Percentiles rank a stretch among this genome's conserved stretches.
Evolutionary conservation across 2,888 invertebrate genomes (phyloP).

Genomic region (Andrena bicolor): DNA sequence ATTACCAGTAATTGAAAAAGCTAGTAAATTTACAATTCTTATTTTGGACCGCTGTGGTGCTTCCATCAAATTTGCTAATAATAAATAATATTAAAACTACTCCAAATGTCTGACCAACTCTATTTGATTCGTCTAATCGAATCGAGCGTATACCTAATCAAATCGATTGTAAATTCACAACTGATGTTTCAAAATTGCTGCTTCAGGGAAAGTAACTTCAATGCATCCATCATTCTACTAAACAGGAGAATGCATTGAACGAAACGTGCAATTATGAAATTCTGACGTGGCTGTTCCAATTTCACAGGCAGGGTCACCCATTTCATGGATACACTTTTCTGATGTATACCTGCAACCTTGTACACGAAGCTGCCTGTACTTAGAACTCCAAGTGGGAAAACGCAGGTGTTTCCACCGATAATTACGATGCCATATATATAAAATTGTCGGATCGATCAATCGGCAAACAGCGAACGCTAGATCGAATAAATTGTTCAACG

Average conservation of each 20-base stretch:
- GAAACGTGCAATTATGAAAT: conserved; percentile 29
- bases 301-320: conserved; percentile 39
- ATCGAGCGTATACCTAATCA: no score
- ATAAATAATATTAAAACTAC: no score
- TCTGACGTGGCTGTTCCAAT: conserved; percentile 32
- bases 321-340: conserved; percentile 32
- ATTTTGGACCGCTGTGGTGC: no score
- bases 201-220: neutral
- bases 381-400: neutral
- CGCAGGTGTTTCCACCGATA: conserved; percentile 22
- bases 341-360: conserved; percentile 29
- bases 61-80: no score
- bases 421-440: conserved; percentile 35
- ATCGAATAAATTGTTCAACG: conserved; percentile 7
- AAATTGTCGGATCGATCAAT: conserved; percentile 13
- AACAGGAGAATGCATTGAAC: conserved; percentile 8
- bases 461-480: neutral
- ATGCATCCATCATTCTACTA: neutral
- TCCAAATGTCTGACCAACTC: no score
- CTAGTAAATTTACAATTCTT: no score
- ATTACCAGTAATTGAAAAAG: no score
- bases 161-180: no score
- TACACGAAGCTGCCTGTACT: conserved; percentile 14
- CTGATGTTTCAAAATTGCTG: neutral
- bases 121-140: no score